Conservation (phyloP, 2,797 vertebrate genomes). For the Tadarida brasiliensis region DNA sequence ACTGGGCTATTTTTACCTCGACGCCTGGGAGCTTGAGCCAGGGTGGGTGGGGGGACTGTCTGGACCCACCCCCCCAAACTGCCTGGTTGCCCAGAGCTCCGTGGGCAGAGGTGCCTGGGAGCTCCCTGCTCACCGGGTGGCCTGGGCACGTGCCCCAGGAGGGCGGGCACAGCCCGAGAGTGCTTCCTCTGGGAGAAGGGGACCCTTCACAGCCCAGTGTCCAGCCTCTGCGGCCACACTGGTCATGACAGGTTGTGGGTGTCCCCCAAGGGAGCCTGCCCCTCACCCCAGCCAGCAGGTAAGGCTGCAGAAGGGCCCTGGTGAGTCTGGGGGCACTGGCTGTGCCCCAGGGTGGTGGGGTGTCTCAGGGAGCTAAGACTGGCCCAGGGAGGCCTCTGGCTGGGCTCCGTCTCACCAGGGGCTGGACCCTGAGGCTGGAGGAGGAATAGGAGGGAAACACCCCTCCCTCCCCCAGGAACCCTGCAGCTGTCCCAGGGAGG, state of each 20-base stretch:
- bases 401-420: background rate
- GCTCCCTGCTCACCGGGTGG: too few relatives aligned
- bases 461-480: background rate
- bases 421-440: background rate
- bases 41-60: accelerated
- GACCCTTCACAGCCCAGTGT: background rate
- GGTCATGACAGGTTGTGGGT: background rate
- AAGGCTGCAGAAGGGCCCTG: background rate
- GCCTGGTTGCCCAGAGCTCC: accelerated
- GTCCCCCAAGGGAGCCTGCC: background rate
- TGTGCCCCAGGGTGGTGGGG: too few relatives aligned
- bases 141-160: accelerated
- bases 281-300: accelerated
- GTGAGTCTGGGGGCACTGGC: background rate
- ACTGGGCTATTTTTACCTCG: accelerated
- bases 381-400: background rate
- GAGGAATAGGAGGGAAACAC: background rate
- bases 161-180: background rate
- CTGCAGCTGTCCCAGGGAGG: background rate
- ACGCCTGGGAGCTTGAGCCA: background rate
- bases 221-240: background rate
- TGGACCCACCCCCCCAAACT: accelerated
- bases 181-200: background rate
- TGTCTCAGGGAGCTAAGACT: accelerated
- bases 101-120: too few relatives aligned